Base-by-base conservation (phyloP, 2,888 invertebrate genomes). In the Parthenolecanium corni region DNA sequence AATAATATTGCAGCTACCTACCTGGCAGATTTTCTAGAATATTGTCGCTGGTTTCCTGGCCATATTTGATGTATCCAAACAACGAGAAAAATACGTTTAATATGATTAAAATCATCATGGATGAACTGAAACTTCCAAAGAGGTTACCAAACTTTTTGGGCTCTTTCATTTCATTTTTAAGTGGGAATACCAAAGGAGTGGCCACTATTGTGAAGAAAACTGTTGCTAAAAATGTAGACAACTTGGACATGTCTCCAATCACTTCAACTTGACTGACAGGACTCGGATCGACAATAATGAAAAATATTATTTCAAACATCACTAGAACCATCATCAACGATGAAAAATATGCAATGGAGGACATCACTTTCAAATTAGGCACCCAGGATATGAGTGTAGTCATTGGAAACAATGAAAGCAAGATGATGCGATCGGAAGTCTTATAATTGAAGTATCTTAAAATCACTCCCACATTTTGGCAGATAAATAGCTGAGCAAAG, bases 151-250 rank as follows among this genome's bases (percentile, higher is more conserved):
- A 61, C 24, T 36, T 21, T 3, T 20, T 24, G 0, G 49, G 61
- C 5, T 51, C 21, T 38, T 61, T 61, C 51, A 61, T 61, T 40
- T 61, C 49, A 11, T 36, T 12, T 14, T 51, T 61, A 16, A 61
- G 40, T 11, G 49, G 61, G 11, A 51, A 49, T 16, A 61, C 11
- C 61, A 61, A 16, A 20, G 61, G 40, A 2, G 61, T 61, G 5
- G 14, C 47, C 12, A 14, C 38, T 11, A 51, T 51, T 1, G 49
- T 18, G 40, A 31, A 51, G n/a, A 51, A 38, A 6, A 61, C 11
- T 2, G 40, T 51, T 21, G 36, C 47, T 16, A 61, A 1, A 38
- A 51, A 61, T 23, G 47, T 23, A n/a, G 61, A 38, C 24, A 61
- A 11, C 11, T 14, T n/a, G 4, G 61, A 51, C 36, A 61, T 5